Conservation (phyloP, 2,888 invertebrate species). For the Aleiodes testaceus region DNA sequence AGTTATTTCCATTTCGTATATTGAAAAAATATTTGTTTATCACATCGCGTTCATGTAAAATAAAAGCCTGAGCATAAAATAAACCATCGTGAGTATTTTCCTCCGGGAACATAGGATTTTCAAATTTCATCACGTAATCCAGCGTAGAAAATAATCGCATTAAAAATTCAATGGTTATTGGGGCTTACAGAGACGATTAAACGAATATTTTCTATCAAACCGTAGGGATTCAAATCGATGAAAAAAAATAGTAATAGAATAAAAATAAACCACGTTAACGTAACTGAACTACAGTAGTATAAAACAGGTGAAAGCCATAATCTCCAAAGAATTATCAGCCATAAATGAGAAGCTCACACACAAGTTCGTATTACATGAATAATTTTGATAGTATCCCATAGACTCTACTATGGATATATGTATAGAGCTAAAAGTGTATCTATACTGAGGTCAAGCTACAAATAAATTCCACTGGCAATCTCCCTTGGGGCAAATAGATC, state of each 20-base stretch:
- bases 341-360: background rate
- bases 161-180: background rate
- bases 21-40: too few species aligned
- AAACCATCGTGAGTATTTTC: background rate
- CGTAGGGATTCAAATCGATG: background rate
- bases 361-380: slow-evolving; percentile 6
- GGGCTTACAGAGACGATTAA: background rate
- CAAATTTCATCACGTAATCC: slow-evolving; percentile 11
- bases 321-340: background rate
- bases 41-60: too few species aligned
- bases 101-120: background rate
- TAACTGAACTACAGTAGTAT: too few species aligned
- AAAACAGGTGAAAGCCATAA: slow-evolving; percentile 7
- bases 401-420: background rate
- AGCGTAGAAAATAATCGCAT: slow-evolving; percentile 3
- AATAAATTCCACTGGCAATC: slow-evolving; percentile 23
- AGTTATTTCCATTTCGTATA: too few species aligned
- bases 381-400: slow-evolving; percentile 1
- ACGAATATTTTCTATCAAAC: slow-evolving; percentile 1
- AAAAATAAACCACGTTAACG: background rate
- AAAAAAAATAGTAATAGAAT: background rate
- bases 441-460: slow-evolving; percentile 26
- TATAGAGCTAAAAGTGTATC: background rate
- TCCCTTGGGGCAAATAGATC: slow-evolving; percentile 25
- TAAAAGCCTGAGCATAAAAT: background rate